Evolutionary conservation across 2,113 vertebrate species (phyloP), one percentile per base, ranked within the genome.

Genomic region (Notechis scutatus): DNA sequence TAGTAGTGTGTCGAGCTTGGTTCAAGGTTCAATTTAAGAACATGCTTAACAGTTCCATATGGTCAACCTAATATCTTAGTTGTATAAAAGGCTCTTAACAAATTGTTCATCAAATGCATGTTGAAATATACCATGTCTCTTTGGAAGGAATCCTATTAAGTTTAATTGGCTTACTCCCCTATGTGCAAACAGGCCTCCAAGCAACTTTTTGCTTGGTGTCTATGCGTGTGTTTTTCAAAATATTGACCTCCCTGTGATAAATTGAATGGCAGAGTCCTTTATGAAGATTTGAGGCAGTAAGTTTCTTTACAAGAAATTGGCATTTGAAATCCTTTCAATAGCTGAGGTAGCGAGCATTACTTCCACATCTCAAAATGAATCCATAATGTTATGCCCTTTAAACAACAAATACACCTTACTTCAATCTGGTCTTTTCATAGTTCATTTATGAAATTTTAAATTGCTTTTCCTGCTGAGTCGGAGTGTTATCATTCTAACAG

Each of bases 291-390:
- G 91, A 20, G 93, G 8, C 14, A 87, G 23, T 21, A 69, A 45
- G 3, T 69, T 89, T 94, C 69, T 94, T 96, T 96, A 85, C 93
- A 50, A 50, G 47, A 91, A 90, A 74, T 5, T 94, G 29, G 89
- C 90, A 81, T 89, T 94, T 96, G 90, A 91, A 94, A 20, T 94
- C 93, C 61, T 59, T 93, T 18, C 29, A 92, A 14, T 94, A 92
- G 52, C 0, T 59, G 2, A 0, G 11, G 5, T 94, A 92, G 10
- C 88, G 47, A 85, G 50, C 93, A 23, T 86, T 92, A 87, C 55
- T 88, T 93, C 89, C 20, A 39, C 88, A 93, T 90, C 52, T 92
- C 54, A 87, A 94, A 81, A 90, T 87, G 50, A 87, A 94, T 94
- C 88, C n/a, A 91, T 92, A 95, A 88, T 93, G 88, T 52, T 81